These are phyloP conservation scores for Adineta ricciae DNA, from an alignment of 2,888 invertebrate genomes.

Conservation along the genomic window DNA sequence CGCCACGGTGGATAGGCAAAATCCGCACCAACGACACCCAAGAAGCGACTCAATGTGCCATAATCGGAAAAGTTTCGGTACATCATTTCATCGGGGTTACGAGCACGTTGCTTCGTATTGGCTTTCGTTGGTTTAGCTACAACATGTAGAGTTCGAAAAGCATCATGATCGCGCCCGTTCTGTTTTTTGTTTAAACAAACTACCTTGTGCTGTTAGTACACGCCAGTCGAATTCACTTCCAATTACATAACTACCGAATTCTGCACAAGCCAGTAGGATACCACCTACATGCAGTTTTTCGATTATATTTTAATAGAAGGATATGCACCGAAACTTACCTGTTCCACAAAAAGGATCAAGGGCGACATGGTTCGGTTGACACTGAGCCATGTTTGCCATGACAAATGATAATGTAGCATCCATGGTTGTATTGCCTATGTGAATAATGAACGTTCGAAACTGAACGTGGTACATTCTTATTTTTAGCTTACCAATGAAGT, in stretches of 20 bases:
- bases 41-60: constrained; percentile 62
- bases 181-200: background rate
- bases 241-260: constrained; percentile 85
- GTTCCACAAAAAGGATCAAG: constrained; percentile 88
- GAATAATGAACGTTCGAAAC: background rate
- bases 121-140: constrained; percentile 32
- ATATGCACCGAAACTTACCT: constrained; percentile 41
- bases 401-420: constrained; percentile 83
- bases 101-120: constrained; percentile 34
- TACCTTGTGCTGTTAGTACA: constrained; percentile 18
- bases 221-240: constrained; percentile 59
- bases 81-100: constrained; percentile 68
- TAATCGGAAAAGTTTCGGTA: constrained; percentile 79
- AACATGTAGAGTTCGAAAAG: background rate
- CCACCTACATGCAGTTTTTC: constrained; percentile 6
- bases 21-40: constrained; percentile 83
- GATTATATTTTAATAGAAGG: no score
- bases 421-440: constrained; percentile 56
- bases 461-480: no score
- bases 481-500: constrained; percentile 34
- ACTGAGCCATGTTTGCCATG: constrained; percentile 85
- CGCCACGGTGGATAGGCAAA: constrained; percentile 66
- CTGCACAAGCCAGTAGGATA: constrained; percentile 52
- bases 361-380: constrained; percentile 63
- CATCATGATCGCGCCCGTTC: constrained; percentile 3